phyloP scores from a whole-genome alignment of 2,113 vertebrate genomes.

The Dinomys branickii region DNA sequence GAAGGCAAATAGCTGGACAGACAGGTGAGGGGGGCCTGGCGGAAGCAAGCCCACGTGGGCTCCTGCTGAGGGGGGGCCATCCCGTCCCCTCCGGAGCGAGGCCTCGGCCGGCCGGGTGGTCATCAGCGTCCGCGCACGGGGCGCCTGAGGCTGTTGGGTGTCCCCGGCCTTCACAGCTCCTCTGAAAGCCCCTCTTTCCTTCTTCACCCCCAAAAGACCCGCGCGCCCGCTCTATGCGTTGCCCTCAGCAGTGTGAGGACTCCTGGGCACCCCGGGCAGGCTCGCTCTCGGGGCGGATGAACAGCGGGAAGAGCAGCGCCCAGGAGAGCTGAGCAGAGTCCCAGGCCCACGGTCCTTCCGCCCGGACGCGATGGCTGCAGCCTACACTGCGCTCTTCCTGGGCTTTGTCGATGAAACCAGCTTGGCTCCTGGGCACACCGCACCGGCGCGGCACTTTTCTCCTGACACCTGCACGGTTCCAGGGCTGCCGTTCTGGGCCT shows the following conservation, averaged over 20 bases:
- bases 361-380: too few relatives aligned
- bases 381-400: background rate
- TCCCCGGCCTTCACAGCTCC: slow-evolving; percentile 10
- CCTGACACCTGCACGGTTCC: background rate
- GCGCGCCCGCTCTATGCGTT: background rate
- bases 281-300: background rate
- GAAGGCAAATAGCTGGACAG: background rate
- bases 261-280: background rate
- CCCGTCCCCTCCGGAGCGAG: background rate
- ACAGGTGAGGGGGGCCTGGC: background rate
- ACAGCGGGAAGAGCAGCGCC: background rate
- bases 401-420: background rate
- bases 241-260: background rate
- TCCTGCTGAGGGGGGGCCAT: background rate
- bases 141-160: slow-evolving; percentile 29
- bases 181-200: background rate
- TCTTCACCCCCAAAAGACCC: background rate
- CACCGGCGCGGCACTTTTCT: background rate
- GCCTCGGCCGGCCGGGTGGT: background rate
- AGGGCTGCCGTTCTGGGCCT: background rate
- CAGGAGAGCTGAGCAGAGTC: background rate
- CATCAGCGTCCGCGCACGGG: slow-evolving; percentile 29
- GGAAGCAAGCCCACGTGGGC: background rate
- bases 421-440: too few relatives aligned
- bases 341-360: background rate